phyloP scores from a whole-genome alignment of 2,888 invertebrate species.

The Polydrusus pterygomalis region DNA sequence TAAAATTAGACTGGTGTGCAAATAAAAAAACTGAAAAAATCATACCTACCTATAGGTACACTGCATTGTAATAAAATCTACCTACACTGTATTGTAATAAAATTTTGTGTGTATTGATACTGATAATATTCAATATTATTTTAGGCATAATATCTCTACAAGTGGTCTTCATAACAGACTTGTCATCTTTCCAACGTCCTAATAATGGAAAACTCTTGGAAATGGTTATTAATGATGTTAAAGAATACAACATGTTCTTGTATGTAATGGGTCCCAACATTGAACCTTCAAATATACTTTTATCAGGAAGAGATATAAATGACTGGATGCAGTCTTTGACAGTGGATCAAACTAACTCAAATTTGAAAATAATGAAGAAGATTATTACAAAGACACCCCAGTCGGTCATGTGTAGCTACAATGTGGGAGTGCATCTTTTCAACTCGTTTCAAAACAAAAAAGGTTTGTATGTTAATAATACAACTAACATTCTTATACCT shows the following conservation, averaged over 20 bases:
- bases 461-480: slow-evolving; percentile 32
- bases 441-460: slow-evolving; percentile 52
- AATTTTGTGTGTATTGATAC: no score
- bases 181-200: slow-evolving; percentile 49
- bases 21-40: no score
- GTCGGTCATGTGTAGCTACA: slow-evolving; percentile 55
- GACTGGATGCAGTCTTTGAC: slow-evolving; percentile 54
- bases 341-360: slow-evolving; percentile 43
- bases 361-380: slow-evolving; percentile 48
- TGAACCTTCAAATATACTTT: slow-evolving; percentile 52
- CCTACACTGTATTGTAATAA: no score
- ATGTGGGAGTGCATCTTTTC: slow-evolving; percentile 57
- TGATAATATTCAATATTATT: neutral
- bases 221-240: slow-evolving; percentile 50
- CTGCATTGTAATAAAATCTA: no score
- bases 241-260: slow-evolving; percentile 54
- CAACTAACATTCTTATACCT: neutral
- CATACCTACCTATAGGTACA: no score
- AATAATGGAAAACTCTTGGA: slow-evolving; percentile 40
- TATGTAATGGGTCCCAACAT: slow-evolving; percentile 59
- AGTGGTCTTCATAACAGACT: slow-evolving; percentile 56
- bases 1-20: no score
- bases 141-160: slow-evolving; percentile 53
- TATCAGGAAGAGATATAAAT: slow-evolving; percentile 42
- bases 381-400: slow-evolving; percentile 52